A percentile compares a stretch with the other conserved stretches of the same genome.
Conservation (phyloP, 2,113 vertebrate genomes). For the Sorex araneus region DNA sequence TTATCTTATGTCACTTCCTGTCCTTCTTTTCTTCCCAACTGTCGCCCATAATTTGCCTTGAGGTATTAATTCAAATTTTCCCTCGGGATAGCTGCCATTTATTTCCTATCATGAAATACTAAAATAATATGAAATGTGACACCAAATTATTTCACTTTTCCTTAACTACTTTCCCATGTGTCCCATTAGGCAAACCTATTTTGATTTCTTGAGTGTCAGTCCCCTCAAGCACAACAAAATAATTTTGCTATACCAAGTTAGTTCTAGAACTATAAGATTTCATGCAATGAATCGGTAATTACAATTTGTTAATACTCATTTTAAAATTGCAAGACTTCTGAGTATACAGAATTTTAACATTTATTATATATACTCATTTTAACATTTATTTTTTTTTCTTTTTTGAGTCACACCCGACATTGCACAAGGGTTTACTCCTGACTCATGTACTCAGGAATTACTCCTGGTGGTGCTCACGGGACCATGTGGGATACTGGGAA, state of each 20-base stretch:
- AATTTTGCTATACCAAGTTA: conserved; percentile 29
- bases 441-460: too few relatives aligned
- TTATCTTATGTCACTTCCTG: neutral
- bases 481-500: too few relatives aligned
- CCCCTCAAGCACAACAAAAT: neutral
- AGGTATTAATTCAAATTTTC: neutral
- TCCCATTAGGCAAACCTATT: neutral
- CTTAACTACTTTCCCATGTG: neutral
- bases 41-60: neutral
- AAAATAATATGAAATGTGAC: conserved; percentile 2
- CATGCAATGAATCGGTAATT: neutral
- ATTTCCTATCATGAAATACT: neutral
- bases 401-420: too few relatives aligned
- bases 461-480: too few relatives aligned
- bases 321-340: conserved; percentile 22
- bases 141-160: neutral
- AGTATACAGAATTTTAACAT: conserved; percentile 6
- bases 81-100: neutral
- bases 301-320: conserved; percentile 36
- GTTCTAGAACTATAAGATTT: neutral
- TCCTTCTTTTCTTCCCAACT: neutral
- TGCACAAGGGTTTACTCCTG: too few relatives aligned
- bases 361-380: conserved; percentile 13
- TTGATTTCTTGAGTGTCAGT: neutral
- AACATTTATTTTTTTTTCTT: too few relatives aligned